Base-by-base conservation (phyloP, 2,888 invertebrate genomes). In the Hololepta plana region DNA sequence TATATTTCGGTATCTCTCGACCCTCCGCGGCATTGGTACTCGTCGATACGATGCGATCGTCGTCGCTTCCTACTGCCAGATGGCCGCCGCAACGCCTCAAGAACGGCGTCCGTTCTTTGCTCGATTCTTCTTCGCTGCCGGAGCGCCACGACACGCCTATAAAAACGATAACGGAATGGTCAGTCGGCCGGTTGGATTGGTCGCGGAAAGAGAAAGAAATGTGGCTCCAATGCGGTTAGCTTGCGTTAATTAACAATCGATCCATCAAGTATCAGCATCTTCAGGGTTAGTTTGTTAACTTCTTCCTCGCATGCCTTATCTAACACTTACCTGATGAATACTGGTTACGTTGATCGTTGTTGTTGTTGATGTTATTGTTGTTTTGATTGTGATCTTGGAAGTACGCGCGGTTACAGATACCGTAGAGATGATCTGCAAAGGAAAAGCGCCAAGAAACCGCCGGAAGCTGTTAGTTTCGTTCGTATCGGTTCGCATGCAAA, bases 341-440 rank as follows among this genome's bases (percentile, higher is more conserved):
- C n/a, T n/a, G n/a, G n/a, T n/a, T n/a, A n/a, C n/a, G n/a, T n/a
- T n/a, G n/a, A n/a, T n/a, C n/a, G n/a, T n/a, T n/a, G n/a, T n/a
- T n/a, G n/a, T n/a, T n/a, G n/a, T n/a, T n/a, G n/a, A n/a, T n/a
- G n/a, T n/a, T n/a, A 49, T 56, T 52, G 51, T 70, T 70, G 52
- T 71, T 71, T 59, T 65, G 67, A 60, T 72, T 72, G 59, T 72
- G 68, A 60, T 75, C 76, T 47, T 70, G 67, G 59, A 74, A 72
- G 62, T 76, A 77, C 57, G 71, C 71, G 60, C 68, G 67, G 62
- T 76, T 77, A 65, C 72, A 72, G 55, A 76, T 67, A 50, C 72
- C 74, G 53, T 59, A 55, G 62, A 57, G 51, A n/a, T n/a, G n/a
- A 47, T 66, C 66, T 65, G 61, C 32, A 57, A 43, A 42, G 6